phyloP scores from a whole-genome alignment of 2,113 vertebrate genomes.

The Sander vitreus region DNA sequence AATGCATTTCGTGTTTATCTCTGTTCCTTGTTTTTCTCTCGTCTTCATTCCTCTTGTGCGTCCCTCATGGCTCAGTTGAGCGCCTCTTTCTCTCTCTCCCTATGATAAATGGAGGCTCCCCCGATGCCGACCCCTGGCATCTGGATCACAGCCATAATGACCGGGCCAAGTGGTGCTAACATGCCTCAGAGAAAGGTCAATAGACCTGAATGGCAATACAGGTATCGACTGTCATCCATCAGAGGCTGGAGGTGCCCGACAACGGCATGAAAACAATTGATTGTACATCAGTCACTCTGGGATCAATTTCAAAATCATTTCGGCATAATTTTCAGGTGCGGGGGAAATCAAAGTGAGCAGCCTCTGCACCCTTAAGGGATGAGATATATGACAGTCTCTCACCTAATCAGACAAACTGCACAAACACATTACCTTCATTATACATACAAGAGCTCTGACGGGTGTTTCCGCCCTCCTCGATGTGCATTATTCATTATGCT shows the following conservation, averaged over 20 bases:
- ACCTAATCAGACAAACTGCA: slow-evolving; percentile 65
- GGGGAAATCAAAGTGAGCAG: slow-evolving; percentile 56
- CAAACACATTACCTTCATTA: slow-evolving; percentile 61
- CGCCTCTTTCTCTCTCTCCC: background rate
- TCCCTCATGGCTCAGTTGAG: slow-evolving; percentile 3
- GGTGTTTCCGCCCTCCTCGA: background rate
- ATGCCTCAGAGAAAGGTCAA: slow-evolving; percentile 77
- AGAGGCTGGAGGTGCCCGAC: slow-evolving; percentile 43
- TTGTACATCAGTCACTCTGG: slow-evolving; percentile 62
- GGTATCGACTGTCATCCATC: slow-evolving; percentile 71
- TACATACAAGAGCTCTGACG: slow-evolving; percentile 47
- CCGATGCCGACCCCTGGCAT: slow-evolving; percentile 50
- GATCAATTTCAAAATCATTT: slow-evolving; percentile 79
- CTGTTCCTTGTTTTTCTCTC: background rate
- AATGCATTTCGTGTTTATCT: background rate
- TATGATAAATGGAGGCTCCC: slow-evolving; percentile 46
- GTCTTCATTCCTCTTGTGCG: background rate
- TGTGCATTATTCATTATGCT: slow-evolving; percentile 73
- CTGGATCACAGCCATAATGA: slow-evolving; percentile 63
- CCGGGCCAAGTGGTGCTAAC: slow-evolving; percentile 62
- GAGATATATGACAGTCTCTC: slow-evolving; percentile 41
- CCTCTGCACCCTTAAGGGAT: slow-evolving; percentile 48
- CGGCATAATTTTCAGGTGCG: slow-evolving; percentile 56
- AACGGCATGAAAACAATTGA: slow-evolving; percentile 60
- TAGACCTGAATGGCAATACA: slow-evolving; percentile 60